Evolutionary conservation across 2,888 invertebrate genomes (phyloP).

Genomic region (Scelioninae gen. 1): DNA sequence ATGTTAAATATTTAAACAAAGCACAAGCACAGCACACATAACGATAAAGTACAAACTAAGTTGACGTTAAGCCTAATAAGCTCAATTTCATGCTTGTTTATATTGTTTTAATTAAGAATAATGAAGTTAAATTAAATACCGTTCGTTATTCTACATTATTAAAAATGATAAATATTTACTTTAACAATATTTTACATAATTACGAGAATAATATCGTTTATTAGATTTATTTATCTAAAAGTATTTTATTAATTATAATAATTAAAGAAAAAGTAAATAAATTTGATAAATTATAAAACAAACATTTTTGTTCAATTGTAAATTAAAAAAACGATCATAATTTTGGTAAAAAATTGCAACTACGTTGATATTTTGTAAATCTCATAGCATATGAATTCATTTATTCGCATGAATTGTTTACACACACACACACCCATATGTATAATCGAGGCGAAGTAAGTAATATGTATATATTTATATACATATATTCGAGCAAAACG

Average conservation of each 20-base stretch:
- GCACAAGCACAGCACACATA: conserved; percentile 68
- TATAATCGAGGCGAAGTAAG: conserved; percentile 71
- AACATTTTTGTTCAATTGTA: too few relatives aligned
- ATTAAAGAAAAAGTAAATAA: too few relatives aligned
- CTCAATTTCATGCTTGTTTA: conserved; percentile 32
- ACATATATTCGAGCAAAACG: conserved; percentile 71
- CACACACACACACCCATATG: conserved; percentile 70
- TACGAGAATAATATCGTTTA: too few relatives aligned
- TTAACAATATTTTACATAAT: too few relatives aligned
- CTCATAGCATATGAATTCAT: conserved; percentile 69
- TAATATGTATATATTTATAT: conserved; percentile 71
- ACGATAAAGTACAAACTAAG: conserved; percentile 53
- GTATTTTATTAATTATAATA: too few relatives aligned
- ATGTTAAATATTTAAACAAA: conserved; percentile 18
- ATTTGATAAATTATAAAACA: too few relatives aligned
- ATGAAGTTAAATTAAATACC: too few relatives aligned
- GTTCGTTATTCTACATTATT: too few relatives aligned
- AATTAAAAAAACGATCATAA: not conserved
- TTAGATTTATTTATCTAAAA: too few relatives aligned
- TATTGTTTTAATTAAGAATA: too few relatives aligned
- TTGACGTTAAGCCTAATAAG: conserved; percentile 42
- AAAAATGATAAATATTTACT: too few relatives aligned
- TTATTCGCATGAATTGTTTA: conserved; percentile 71
- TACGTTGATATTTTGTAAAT: conserved; percentile 60
- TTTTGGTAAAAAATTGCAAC: conserved; percentile 19